Evolutionary conservation across 2,888 invertebrate genomes (phyloP).

Genomic region (Tetrapedia diversipes): DNA sequence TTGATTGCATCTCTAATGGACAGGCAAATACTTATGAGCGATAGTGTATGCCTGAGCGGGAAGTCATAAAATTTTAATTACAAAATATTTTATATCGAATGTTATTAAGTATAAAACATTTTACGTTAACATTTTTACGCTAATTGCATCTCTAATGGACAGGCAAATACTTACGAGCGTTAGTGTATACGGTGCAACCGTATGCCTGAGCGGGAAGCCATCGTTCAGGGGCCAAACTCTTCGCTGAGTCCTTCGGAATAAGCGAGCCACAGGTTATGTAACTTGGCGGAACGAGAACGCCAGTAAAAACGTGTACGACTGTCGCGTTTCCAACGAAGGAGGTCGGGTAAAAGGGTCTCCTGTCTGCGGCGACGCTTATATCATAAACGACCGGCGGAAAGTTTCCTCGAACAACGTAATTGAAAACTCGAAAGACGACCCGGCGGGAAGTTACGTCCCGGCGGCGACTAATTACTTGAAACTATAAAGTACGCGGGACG

Average conservation of each 20-base stretch:
- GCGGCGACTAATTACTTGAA: slow-evolving; percentile 11
- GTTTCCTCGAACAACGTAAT: slow-evolving; percentile 32
- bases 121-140: too few species aligned
- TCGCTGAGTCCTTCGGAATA: slow-evolving; percentile 6
- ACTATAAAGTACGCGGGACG: not conserved
- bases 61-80: too few species aligned
- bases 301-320: slow-evolving; percentile 18
- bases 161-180: too few species aligned
- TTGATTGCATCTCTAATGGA: too few species aligned
- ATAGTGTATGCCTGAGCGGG: too few species aligned
- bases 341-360: not conserved
- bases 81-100: too few species aligned
- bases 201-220: too few species aligned
- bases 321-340: slow-evolving; percentile 8
- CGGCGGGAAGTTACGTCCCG: slow-evolving; percentile 9
- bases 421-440: slow-evolving; percentile 30
- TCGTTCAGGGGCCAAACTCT: too few species aligned
- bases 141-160: too few species aligned
- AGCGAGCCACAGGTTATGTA: not conserved
- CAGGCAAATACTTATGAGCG: too few species aligned
- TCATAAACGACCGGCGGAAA: slow-evolving; percentile 25
- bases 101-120: too few species aligned
- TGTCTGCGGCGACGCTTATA: not conserved
- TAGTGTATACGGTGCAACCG: too few species aligned
- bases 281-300: slow-evolving; percentile 17